Conservation (phyloP, 2,888 invertebrate genomes). For the Ophonus ardosiacus region DNA sequence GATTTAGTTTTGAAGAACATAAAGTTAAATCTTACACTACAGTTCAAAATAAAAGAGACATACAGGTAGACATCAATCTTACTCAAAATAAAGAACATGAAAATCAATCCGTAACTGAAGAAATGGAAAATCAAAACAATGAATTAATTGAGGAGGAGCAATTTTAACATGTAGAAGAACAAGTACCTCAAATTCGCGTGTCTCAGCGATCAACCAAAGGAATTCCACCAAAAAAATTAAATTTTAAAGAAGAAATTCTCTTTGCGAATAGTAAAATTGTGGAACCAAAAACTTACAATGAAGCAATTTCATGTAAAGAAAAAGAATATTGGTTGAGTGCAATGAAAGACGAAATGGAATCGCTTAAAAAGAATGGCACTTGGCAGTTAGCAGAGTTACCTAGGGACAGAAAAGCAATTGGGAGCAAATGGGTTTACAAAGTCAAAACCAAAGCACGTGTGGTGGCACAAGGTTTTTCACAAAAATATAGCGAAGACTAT, state of each 20-base stretch:
- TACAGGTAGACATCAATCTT: background rate
- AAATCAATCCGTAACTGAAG: constrained; percentile 3
- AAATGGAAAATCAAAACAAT: constrained; percentile 4
- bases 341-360: constrained; percentile 3
- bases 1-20: constrained; percentile 34
- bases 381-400: constrained; percentile 67
- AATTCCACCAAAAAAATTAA: constrained; percentile 24
- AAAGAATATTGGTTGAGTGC: background rate
- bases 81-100: background rate
- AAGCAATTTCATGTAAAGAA: constrained; percentile 61
- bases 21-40: constrained; percentile 2
- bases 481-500: constrained; percentile 66
- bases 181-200: background rate
- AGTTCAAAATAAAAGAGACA: background rate
- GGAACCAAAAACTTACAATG: constrained; percentile 44
- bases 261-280: background rate
- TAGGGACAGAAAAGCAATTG: constrained; percentile 65
- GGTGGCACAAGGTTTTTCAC: constrained; percentile 68
- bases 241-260: background rate
- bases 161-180: background rate
- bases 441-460: constrained; percentile 67
- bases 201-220: constrained; percentile 12
- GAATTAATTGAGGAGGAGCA: background rate
- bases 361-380: constrained; percentile 67
- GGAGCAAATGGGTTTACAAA: constrained; percentile 67